These are phyloP conservation scores for Synergus gifuensis DNA, from an alignment of 2,888 invertebrate species.

Conservation along the genomic window DNA sequence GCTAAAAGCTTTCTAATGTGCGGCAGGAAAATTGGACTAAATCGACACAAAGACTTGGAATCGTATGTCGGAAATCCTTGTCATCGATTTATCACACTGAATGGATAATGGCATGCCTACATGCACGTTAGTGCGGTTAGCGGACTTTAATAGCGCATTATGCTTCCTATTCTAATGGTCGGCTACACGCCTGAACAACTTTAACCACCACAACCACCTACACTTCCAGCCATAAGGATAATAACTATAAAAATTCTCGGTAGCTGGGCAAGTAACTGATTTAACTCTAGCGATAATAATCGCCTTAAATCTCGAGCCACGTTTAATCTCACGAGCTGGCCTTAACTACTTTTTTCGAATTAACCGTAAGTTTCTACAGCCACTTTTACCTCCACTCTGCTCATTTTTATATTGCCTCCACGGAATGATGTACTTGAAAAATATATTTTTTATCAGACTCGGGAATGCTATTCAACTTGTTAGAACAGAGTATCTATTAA, in stretches of 20 bases:
- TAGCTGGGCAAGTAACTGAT: conserved; percentile 29
- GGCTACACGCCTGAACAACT: conserved; percentile 33
- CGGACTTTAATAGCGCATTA: conserved; percentile 33
- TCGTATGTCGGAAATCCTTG: conserved; percentile 37
- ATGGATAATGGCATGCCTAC: conserved; percentile 37
- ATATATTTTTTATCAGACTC: neutral
- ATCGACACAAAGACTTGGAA: conserved; percentile 28
- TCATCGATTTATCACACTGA: conserved; percentile 38
- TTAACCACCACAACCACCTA: conserved; percentile 36
- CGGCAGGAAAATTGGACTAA: conserved; percentile 14
- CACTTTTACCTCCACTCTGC: conserved; percentile 4
- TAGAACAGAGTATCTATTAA: too few relatives aligned
- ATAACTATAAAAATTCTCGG: conserved; percentile 35
- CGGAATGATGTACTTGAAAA: neutral
- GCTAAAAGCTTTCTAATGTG: conserved; percentile 37
- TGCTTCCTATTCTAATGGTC: conserved; percentile 39
- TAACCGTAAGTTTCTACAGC: conserved; percentile 9
- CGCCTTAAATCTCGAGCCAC: conserved; percentile 9
- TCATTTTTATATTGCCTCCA: conserved; percentile 11
- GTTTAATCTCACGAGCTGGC: neutral
- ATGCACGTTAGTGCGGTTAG: conserved; percentile 39
- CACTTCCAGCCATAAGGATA: conserved; percentile 23
- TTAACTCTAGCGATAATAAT: conserved; percentile 13
- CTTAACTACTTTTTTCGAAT: conserved; percentile 1
- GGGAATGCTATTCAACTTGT: neutral